Evolutionary conservation across 2,888 invertebrate species (phyloP).

Genomic region (Conomelus anceps): DNA sequence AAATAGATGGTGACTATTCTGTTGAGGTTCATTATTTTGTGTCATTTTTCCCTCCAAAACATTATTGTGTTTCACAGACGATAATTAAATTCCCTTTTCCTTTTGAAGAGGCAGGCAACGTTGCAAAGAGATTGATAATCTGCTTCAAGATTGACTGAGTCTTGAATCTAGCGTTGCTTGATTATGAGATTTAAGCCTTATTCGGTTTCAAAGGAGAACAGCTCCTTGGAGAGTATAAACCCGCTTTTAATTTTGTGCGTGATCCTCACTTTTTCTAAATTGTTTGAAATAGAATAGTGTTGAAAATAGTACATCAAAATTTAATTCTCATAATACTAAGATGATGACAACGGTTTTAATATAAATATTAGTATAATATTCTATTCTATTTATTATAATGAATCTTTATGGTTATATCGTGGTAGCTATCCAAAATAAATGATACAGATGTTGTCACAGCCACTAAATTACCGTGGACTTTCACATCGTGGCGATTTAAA

Average conservation of each 20-base stretch:
- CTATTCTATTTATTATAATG: no score
- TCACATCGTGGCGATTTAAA: no score
- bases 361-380: no score
- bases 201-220: not conserved
- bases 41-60: not conserved
- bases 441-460: no score
- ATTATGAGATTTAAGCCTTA: not conserved
- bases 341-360: no score
- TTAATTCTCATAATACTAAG: not conserved
- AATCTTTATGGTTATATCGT: no score
- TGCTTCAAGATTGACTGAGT: not conserved
- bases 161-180: not conserved
- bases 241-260: not conserved
- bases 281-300: not conserved
- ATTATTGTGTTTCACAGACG: not conserved
- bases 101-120: not conserved
- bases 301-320: not conserved
- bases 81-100: not conserved
- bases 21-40: not conserved
- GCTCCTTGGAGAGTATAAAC: not conserved
- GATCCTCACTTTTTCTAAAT: not conserved
- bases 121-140: not conserved
- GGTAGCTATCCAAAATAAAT: no score
- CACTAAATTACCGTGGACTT: no score
- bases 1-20: not conserved